A percentile compares a stretch with the other conserved stretches of the same genome.
Evolutionary conservation across 2,113 vertebrate species (phyloP).

Genomic region (Aptenodytes forsteri): DNA sequence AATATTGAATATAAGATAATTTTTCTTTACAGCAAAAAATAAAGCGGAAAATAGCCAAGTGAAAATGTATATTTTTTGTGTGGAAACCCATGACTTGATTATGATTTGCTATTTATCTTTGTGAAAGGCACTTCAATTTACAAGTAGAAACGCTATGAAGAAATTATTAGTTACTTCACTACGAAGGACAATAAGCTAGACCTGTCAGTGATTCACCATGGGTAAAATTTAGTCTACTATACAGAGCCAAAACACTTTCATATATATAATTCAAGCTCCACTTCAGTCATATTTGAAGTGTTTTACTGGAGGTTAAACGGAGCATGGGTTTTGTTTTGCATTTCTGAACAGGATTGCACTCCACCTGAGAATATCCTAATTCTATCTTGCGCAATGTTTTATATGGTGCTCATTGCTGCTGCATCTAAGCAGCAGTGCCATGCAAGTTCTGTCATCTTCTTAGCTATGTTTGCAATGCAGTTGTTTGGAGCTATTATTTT

Average conservation of each 20-base stretch:
- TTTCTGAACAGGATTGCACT: background rate
- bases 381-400: background rate
- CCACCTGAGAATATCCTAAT: background rate
- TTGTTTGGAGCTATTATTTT: background rate
- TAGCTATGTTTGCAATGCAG: background rate
- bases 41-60: background rate
- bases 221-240: background rate
- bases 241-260: background rate
- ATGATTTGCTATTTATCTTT: background rate
- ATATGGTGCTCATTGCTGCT: fast-evolving
- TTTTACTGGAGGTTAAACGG: background rate
- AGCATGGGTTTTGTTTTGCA: background rate
- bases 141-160: background rate
- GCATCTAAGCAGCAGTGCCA: background rate
- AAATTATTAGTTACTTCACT: background rate
- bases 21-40: background rate
- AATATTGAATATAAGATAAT: background rate
- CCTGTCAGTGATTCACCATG: background rate
- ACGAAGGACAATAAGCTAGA: background rate
- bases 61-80: background rate
- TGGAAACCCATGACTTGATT: background rate
- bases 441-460: background rate
- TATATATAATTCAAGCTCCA: background rate
- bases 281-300: background rate
- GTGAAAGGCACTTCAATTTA: background rate